phyloP scores from a whole-genome alignment of 1,140 invertebrate genomes.

The Anoplolepis gracilipes region DNA sequence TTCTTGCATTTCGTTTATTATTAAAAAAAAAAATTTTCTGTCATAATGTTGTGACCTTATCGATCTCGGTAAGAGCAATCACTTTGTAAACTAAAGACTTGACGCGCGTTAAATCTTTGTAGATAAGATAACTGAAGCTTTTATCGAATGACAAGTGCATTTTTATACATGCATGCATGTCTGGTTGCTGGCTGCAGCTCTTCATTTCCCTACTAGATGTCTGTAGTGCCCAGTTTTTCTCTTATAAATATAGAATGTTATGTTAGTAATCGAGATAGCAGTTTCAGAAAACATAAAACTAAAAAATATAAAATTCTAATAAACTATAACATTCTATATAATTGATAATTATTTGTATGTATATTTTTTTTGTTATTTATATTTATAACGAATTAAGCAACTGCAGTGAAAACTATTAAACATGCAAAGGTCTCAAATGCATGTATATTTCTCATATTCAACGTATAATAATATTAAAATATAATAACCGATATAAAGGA shows the following conservation, averaged over 20 bases:
- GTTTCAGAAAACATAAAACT: background rate
- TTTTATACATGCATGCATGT: background rate
- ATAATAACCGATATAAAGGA: background rate
- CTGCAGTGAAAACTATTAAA: background rate
- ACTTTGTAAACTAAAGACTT: background rate
- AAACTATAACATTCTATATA: background rate
- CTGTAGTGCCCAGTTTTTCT: background rate
- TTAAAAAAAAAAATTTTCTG: background rate
- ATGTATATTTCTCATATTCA: background rate
- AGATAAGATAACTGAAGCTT: conserved; percentile 26
- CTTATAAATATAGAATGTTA: too few species aligned
- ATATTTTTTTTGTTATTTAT: background rate
- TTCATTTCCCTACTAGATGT: conserved; percentile 3
- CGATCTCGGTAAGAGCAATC: conserved; percentile 15
- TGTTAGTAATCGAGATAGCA: background rate
- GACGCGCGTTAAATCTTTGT: background rate
- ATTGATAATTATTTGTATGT: conserved; percentile 1
- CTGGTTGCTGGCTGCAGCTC: conserved; percentile 16
- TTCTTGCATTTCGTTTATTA: too few species aligned
- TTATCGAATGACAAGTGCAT: conserved; percentile 1
- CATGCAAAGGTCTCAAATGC: background rate
- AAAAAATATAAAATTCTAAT: background rate
- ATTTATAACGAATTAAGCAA: background rate
- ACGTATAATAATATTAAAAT: background rate
- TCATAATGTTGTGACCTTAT: background rate